Evolutionary conservation across 2,888 invertebrate genomes (phyloP), one percentile per base, ranked within the genome.

Genomic region (Patella depressa): DNA sequence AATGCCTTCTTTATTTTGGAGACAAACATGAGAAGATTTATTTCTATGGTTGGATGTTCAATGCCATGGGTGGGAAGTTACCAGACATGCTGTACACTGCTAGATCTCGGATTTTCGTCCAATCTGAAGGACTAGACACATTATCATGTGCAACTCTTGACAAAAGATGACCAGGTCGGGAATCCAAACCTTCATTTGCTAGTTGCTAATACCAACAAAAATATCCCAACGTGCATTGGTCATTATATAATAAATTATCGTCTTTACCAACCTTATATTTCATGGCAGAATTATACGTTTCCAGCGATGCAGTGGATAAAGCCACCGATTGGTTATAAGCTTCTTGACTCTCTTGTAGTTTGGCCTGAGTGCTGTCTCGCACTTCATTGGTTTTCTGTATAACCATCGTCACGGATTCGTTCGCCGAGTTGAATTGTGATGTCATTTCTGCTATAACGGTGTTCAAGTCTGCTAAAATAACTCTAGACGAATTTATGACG

Each of bases 221-320:
- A 45, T 45, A 7, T 7, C 7, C 29, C 71, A n/a, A 29, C 24
- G 15, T n/a, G 71, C 29, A 15, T 24, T 15, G 7, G 4, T 15
- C 71, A 19, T 17, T 29, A 34, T 1, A n/a, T 15, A 24, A 71
- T 15, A 15, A 29, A 34, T 12, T 29, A n/a, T 71, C 0, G 4
- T 7, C 71, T 72, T 19, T 24, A 54, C 73, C 29, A 24, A 73
- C 73, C 74, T 65, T 45, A 69, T 65, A 74, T 5, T 15, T n/a
- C n/a, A 53, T 24, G 19, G 53, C 74, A 3, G 24, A 19, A 53
- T 29, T 65, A 34, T 45, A 53, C 9, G 65, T 34, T 59, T 74
- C 57, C 7, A 12, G 2, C 15, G 74, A 45, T 17, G 53, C 65
- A n/a, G 53, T n/a, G 4, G 69, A 53, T 5, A 74, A 53, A 15